Base-by-base conservation (phyloP, 2,888 invertebrate genomes). In the Nephrotoma appendiculata region DNA sequence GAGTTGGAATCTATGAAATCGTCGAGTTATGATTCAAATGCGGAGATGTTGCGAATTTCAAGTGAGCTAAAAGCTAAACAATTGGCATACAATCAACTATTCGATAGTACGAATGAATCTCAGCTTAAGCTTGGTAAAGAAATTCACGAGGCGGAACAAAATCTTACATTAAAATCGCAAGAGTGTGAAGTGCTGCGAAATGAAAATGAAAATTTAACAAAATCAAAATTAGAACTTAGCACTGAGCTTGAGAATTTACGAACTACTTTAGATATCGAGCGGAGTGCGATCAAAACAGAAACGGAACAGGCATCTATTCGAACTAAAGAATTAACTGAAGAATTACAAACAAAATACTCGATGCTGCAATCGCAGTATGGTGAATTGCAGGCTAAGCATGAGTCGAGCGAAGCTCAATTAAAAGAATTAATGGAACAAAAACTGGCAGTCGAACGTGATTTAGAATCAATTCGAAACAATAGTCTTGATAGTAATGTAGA, bases 1-100 rank as follows among this genome's bases (percentile, higher is more conserved):
- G 94, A 95, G 89, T 93, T 95, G 88, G 91, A 93, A 86, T 92
- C 92, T 89, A 90, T 95, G 48, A 93, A 94, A 86, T 93, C 92
- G 83, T 93, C 93, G 88, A 92, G 94, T 0, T 93, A 92, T 15
- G 93, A 94, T 89, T 94, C 94, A 0, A 93, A 93, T 88, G 93
- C 93, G 87, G 93, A 94, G 89, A 92, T 94, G 86, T 91, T 92
- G 87, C 92, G 93, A 88, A 90, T 94, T 45, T 92, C 93, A 5
- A 93, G 93, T 88, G 93, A 93, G 88, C 90, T 94, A 0, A 92
- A 93, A 88, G 92, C 92, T 19, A 93, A 94, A 84, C 94, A 94
- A 89, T 93, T 92, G 88, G 93, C 94, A 88, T 91, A 94, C 52
- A 93, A 93, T 89, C 91, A 92, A 6, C 89, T 94, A 3, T 92